Conservation (phyloP, 2,113 vertebrate genomes). For the Gorsachius goisagi region DNA sequence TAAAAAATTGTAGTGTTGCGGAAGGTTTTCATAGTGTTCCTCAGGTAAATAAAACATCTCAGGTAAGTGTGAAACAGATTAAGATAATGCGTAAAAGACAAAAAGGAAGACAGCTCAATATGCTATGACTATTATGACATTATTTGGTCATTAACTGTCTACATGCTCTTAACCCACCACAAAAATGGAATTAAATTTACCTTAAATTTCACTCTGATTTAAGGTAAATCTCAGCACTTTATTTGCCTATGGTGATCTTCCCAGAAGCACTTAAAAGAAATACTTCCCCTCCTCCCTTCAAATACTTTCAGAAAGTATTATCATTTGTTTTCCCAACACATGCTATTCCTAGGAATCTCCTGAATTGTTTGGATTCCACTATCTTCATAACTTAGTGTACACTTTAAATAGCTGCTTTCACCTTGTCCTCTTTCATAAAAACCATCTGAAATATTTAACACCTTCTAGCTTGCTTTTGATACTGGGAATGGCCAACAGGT, state of each 20-base stretch:
- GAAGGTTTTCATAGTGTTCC: not conserved
- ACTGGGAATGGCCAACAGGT: not conserved
- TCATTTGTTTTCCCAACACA: not conserved
- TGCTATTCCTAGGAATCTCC: not conserved
- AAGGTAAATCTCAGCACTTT: not conserved
- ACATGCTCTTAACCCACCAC: not conserved
- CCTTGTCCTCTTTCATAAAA: not conserved
- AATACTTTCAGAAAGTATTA: not conserved
- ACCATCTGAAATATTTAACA: not conserved
- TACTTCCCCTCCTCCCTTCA: rapidly evolving
- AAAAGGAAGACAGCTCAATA: not conserved
- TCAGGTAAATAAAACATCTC: not conserved
- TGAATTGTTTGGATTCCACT: not conserved
- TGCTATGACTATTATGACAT: not conserved
- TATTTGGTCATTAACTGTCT: not conserved
- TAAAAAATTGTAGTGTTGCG: not conserved
- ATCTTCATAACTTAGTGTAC: not conserved
- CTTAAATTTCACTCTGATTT: not conserved
- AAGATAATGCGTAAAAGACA: not conserved
- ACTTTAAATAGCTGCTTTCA: not conserved
- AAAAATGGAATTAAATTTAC: not conserved
- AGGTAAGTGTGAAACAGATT: not conserved
- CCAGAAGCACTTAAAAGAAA: not conserved
- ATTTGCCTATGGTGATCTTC: not conserved
- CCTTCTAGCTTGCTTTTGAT: not conserved